Conservation (phyloP, 1,140 invertebrate species). For the Pogonomyrmex californicus region DNA sequence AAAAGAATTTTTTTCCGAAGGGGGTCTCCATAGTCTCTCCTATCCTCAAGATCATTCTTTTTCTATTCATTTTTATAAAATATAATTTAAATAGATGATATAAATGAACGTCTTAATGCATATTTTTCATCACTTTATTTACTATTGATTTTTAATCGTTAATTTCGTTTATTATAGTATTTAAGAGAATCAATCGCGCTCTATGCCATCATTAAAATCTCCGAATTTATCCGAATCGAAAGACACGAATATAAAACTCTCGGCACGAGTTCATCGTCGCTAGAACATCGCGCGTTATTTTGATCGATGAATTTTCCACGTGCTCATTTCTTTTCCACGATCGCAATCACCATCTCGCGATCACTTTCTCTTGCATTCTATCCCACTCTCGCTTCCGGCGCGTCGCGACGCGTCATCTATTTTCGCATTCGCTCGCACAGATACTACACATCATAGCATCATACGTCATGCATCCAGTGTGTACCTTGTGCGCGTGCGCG, state of each 20-base stretch:
- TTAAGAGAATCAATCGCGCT: neutral
- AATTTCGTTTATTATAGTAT: neutral
- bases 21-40: too few species aligned
- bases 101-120: neutral
- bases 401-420: slow-evolving; percentile 5
- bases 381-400: slow-evolving; percentile 51
- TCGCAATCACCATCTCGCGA: slow-evolving; percentile 47
- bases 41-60: too few species aligned
- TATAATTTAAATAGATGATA: neutral
- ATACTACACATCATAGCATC: slow-evolving; percentile 48
- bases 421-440: slow-evolving; percentile 37
- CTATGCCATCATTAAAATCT: too few species aligned
- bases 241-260: neutral
- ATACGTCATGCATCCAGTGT: neutral
- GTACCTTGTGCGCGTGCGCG: slow-evolving; percentile 36
- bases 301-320: slow-evolving; percentile 46
- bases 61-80: neutral
- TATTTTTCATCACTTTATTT: neutral
- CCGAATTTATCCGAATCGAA: neutral
- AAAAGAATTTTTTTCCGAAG: too few species aligned
- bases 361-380: slow-evolving; percentile 68
- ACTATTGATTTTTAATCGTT: neutral
- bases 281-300: neutral
- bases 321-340: slow-evolving; percentile 43
- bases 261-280: neutral